A percentile compares a stretch with the other conserved stretches of the same genome.
These are phyloP conservation scores for Ellobium chinense DNA, from an alignment of 2,888 invertebrate species.

Conservation along the genomic window DNA sequence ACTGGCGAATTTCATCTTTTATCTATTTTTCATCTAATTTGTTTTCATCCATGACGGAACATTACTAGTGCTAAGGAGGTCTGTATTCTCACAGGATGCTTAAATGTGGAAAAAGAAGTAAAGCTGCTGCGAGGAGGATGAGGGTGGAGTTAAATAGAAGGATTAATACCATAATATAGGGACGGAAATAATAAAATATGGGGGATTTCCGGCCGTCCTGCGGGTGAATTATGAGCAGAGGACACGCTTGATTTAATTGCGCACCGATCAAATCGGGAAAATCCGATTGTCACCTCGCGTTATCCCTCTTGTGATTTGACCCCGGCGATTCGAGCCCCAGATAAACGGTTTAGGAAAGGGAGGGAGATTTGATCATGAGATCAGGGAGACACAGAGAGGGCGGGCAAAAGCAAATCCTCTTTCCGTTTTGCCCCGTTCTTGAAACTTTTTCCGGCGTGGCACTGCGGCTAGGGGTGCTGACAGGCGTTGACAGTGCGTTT, in stretches of 20 bases:
- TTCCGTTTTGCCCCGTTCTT: neutral
- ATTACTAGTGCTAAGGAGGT: too few relatives aligned
- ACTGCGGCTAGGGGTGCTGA: neutral
- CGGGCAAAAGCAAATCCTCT: neutral
- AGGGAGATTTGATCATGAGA: neutral
- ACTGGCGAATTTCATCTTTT: too few relatives aligned
- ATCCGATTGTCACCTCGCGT: neutral
- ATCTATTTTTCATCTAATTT: too few relatives aligned
- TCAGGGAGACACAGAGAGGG: neutral
- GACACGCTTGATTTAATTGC: neutral
- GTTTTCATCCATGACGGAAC: too few relatives aligned
- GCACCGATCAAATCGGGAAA: neutral
- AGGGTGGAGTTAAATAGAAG: too few relatives aligned
- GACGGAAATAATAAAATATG: neutral
- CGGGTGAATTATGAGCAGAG: neutral
- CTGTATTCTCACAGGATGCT: too few relatives aligned
- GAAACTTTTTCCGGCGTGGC: neutral
- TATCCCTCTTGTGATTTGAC: neutral
- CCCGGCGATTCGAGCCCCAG: neutral
- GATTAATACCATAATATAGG: too few relatives aligned
- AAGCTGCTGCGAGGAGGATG: too few relatives aligned
- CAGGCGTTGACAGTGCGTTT: neutral
- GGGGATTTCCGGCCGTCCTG: neutral
- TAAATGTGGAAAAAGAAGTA: too few relatives aligned
- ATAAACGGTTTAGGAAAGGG: constrained; percentile 2